Conservation (phyloP, 2,113 vertebrate genomes). For the Piliocolobus tephrosceles region DNA sequence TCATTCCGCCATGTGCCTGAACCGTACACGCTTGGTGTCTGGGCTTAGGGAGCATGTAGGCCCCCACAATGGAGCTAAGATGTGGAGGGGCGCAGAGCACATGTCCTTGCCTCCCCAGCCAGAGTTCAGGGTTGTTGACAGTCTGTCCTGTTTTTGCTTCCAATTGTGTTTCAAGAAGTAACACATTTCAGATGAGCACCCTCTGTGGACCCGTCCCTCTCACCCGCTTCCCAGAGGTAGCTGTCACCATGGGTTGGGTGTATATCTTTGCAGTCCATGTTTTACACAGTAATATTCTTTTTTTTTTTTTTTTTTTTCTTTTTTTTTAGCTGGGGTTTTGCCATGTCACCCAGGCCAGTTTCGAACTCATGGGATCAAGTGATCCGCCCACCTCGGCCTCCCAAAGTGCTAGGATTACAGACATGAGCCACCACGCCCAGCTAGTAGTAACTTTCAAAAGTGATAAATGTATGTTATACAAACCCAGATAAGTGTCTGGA, state of each 20-base stretch:
- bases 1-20: fast-evolving
- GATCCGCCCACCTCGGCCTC: too few relatives aligned
- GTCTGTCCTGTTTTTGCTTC: not conserved
- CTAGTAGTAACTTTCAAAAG: not conserved
- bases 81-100: fast-evolving
- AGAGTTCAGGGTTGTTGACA: not conserved
- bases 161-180: not conserved
- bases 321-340: too few relatives aligned
- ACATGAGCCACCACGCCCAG: too few relatives aligned
- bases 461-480: not conserved
- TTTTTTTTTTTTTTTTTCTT: too few relatives aligned
- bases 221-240: not conserved
- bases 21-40: fast-evolving
- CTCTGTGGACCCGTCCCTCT: fast-evolving
- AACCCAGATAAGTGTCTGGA: not conserved
- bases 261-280: not conserved
- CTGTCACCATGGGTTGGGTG: not conserved
- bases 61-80: not conserved
- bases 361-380: too few relatives aligned
- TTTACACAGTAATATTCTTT: too few relatives aligned
- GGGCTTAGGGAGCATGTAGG: fast-evolving
- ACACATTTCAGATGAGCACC: not conserved
- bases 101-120: fast-evolving
- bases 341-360: too few relatives aligned
- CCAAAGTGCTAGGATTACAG: too few relatives aligned